These are phyloP conservation scores for Macrobrachium rosenbergii DNA, from an alignment of 1,140 invertebrate species.

Conservation along the genomic window DNA sequence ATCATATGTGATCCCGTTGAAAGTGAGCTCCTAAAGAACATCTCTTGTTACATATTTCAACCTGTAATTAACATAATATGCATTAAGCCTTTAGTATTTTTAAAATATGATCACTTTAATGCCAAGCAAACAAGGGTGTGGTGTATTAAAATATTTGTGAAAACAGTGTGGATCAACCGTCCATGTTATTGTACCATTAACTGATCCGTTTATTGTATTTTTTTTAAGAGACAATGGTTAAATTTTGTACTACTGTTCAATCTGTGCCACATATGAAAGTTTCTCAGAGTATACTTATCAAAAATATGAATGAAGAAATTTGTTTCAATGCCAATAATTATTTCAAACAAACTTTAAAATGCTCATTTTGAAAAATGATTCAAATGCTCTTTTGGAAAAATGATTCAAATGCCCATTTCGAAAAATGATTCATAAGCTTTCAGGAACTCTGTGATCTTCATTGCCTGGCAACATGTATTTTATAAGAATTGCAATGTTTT, in stretches of 20 bases:
- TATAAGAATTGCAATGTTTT: too few species aligned
- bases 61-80: not conserved
- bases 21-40: slow-evolving; percentile 5
- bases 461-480: too few species aligned
- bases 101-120: not conserved
- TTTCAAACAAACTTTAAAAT: too few species aligned
- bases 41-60: not conserved
- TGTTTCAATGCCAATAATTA: too few species aligned
- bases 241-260: slow-evolving; percentile 39
- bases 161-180: slow-evolving; percentile 55
- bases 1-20: not conserved
- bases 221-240: slow-evolving; percentile 30
- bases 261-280: too few species aligned
- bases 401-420: too few species aligned
- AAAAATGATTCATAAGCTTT: too few species aligned
- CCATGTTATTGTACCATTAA: slow-evolving; percentile 58
- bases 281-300: too few species aligned
- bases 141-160: not conserved
- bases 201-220: slow-evolving; percentile 40
- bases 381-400: too few species aligned
- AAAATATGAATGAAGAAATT: too few species aligned
- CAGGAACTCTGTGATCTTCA: too few species aligned
- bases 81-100: slow-evolving; percentile 2
- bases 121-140: not conserved
- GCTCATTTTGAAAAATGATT: too few species aligned